Evolutionary conservation across 1,140 invertebrate genomes (phyloP).

Genomic region (Tribolium madens): DNA sequence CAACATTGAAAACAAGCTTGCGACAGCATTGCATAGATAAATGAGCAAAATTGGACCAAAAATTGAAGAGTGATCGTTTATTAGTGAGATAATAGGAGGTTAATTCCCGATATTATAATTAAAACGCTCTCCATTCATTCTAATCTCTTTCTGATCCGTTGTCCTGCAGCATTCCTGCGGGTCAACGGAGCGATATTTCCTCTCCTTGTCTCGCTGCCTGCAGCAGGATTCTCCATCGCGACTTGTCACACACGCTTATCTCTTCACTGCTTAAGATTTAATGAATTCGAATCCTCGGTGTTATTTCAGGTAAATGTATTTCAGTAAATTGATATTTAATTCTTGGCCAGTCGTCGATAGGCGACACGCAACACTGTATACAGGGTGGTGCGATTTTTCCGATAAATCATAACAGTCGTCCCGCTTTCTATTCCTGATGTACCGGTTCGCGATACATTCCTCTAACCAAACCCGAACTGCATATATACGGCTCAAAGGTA

Average conservation of each 20-base stretch:
- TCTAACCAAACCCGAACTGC: conserved; percentile 42
- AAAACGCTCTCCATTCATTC: conserved; percentile 41
- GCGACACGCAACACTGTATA: conserved; percentile 50
- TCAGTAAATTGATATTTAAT: conserved; percentile 60
- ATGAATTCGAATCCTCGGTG: conserved; percentile 56
- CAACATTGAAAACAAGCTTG: conserved; percentile 31
- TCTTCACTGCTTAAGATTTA: conserved; percentile 54
- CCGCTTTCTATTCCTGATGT: conserved; percentile 53
- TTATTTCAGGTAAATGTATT: conserved; percentile 58
- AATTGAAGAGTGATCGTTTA: not conserved
- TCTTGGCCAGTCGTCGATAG: conserved; percentile 50
- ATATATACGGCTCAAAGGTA: conserved; percentile 40
- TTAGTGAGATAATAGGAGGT: conserved; percentile 21
- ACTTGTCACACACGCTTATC: conserved; percentile 55
- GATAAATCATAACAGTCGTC: conserved; percentile 52
- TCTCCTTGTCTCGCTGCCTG: conserved; percentile 38
- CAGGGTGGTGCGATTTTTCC: conserved; percentile 10
- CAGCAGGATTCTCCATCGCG: conserved; percentile 26
- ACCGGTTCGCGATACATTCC: conserved; percentile 52
- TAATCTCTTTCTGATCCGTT: conserved; percentile 43
- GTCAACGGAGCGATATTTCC: conserved; percentile 47
- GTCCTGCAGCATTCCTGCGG: conserved; percentile 54
- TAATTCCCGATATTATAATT: conserved; percentile 42
- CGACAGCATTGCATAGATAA: conserved; percentile 26
- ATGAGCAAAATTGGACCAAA: not conserved